A percentile compares a stretch with the other conserved stretches of the same genome.
These are phyloP conservation scores for Conus canariensis DNA, from an alignment of 2,888 invertebrate species.

Conservation along the genomic window DNA sequence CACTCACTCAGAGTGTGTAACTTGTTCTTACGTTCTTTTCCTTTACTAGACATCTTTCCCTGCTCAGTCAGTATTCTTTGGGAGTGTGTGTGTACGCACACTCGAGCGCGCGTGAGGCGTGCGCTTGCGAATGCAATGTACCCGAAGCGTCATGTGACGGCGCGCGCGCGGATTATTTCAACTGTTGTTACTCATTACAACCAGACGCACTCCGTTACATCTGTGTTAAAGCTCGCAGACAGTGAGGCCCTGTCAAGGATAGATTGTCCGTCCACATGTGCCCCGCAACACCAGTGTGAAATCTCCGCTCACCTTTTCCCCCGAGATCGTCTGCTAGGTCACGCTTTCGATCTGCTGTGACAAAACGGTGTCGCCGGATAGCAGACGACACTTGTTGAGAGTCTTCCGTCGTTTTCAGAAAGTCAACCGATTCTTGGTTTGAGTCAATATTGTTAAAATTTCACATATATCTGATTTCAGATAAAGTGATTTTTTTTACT, in stretches of 20 bases:
- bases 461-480: not conserved
- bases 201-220: not conserved
- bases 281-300: not conserved
- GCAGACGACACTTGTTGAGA: not conserved
- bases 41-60: too few relatives aligned
- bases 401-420: not conserved
- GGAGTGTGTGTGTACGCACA: not conserved
- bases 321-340: not conserved
- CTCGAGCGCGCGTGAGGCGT: not conserved
- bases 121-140: not conserved
- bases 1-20: too few relatives aligned
- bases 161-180: not conserved
- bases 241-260: not conserved
- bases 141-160: not conserved
- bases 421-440: too few relatives aligned
- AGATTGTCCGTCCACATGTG: not conserved
- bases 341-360: not conserved
- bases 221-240: not conserved
- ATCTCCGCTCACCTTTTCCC: not conserved
- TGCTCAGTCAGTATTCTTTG: too few relatives aligned
- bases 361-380: not conserved
- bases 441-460: too few relatives aligned
- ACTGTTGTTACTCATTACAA: not conserved
- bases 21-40: too few relatives aligned
- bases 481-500: not conserved